phyloP scores from a whole-genome alignment of 2,113 vertebrate genomes.

The Mesitornis unicolor region DNA sequence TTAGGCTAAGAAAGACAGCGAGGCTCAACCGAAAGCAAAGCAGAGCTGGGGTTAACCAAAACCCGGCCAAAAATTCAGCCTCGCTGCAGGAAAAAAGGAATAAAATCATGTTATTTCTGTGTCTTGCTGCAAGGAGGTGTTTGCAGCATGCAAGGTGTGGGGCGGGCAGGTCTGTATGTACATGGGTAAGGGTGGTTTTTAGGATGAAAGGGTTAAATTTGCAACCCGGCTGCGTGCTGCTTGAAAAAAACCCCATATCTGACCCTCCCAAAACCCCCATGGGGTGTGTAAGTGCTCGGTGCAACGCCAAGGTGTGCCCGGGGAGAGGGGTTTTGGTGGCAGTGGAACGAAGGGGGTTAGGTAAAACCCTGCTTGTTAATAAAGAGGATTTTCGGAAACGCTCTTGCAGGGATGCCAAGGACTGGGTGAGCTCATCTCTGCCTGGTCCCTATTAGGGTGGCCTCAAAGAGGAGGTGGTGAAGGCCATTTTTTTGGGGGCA shows the following conservation, averaged over 20 bases:
- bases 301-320: rapidly evolving
- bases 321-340: background rate
- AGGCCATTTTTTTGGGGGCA: background rate
- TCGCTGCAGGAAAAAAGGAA: rapidly evolving
- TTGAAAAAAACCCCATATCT: background rate
- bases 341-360: rapidly evolving
- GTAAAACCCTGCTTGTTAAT: background rate
- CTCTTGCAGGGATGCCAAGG: background rate
- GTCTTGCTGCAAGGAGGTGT: background rate
- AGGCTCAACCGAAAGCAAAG: background rate
- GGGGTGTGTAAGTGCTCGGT: rapidly evolving
- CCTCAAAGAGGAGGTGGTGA: background rate
- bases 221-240: background rate
- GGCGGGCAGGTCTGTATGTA: background rate
- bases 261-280: background rate
- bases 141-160: background rate
- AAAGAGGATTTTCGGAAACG: rapidly evolving
- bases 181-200: rapidly evolving
- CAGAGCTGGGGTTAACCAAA: rapidly evolving
- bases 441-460: background rate
- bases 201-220: background rate
- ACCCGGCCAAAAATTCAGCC: background rate
- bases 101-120: background rate
- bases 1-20: background rate
- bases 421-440: background rate